Base-by-base conservation (phyloP, 2,888 invertebrate genomes). In the Andrena hattorfiana region DNA sequence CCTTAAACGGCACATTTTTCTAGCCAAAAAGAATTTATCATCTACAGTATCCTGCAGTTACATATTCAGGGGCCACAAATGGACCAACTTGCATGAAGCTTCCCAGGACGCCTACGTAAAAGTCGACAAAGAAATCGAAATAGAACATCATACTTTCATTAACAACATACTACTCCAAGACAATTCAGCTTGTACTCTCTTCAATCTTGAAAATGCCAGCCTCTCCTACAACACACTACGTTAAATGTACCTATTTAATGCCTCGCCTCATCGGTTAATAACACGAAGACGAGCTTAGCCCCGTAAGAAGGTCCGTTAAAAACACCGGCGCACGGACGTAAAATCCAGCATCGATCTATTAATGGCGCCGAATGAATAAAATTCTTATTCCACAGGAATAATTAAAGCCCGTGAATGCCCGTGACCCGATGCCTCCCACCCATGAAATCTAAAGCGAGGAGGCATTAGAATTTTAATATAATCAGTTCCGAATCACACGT, bases 291-390 rank as follows among this genome's bases (percentile, higher is more conserved):
- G 10, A 1, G 7, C 13, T 16, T 13, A 5, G 0, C 4, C 0
- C 10, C 28, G 20, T 42, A 2, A 28, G 42, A 13, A 35, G 26
- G 16, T 0, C 13, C 48, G 20, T 20, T 59, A 48, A 30, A 30
- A 60, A 48, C 13, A 60, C 26, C 28, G 51, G 23, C 13, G 23
- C 2, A 20, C 10, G 7, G 10, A 2, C 54, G n/a, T 7, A n/a
- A n/a, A 60, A 20, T 56, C 23, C 35, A 62, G 28, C 42, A 62
- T 62, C 42, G n/a, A 72, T 72, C 7, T 28, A 72, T 54, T 63
- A 63, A 72, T 54, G 13, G 23, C 23, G 20, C 1, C n/a, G 48
- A 73, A 20, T 26, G 42, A 32, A 16, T 42, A 42, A 42, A 42
- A 42, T 63, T 54, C 13, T 32, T 13, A 73, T 42, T n/a, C 42